Evolutionary conservation across 1,140 invertebrate genomes (phyloP).

Genomic region (Caenorhabditis brenneri): DNA sequence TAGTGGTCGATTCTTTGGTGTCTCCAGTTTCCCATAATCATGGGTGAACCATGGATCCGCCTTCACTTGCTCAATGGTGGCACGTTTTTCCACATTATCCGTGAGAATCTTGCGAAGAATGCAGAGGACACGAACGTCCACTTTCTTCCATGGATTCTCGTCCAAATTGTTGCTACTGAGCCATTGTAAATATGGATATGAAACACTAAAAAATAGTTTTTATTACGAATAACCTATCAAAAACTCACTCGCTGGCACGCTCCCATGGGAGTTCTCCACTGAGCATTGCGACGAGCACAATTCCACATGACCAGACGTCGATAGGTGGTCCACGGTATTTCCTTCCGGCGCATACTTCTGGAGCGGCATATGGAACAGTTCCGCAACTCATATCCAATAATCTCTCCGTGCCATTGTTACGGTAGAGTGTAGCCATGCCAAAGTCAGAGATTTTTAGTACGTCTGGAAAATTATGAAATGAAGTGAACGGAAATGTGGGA

Average conservation of each 20-base stretch:
- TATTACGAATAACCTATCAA: neutral
- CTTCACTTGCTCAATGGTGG: slow-evolving; percentile 35
- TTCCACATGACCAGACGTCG: slow-evolving; percentile 52
- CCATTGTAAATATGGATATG: slow-evolving; percentile 3
- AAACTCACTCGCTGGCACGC: neutral
- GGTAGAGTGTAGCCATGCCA: slow-evolving; percentile 50
- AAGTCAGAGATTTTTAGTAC: slow-evolving; percentile 51
- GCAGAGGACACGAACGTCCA: slow-evolving; percentile 31
- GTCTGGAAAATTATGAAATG: slow-evolving; percentile 18
- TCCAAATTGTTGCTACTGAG: slow-evolving; percentile 5
- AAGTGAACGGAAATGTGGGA: neutral
- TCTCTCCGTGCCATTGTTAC: slow-evolving; percentile 11
- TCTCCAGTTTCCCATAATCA: neutral
- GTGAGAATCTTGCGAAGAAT: slow-evolving; percentile 43
- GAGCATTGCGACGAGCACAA: slow-evolving; percentile 49
- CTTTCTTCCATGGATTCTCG: slow-evolving; percentile 46
- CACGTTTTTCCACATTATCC: neutral
- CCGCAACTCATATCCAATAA: slow-evolving; percentile 18
- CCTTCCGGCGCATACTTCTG: slow-evolving; percentile 12
- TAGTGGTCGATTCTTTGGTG: neutral
- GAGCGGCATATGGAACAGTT: slow-evolving; percentile 44
- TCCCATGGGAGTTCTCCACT: slow-evolving; percentile 52
- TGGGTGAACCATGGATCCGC: slow-evolving; percentile 45
- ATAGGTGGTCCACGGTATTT: slow-evolving; percentile 37
- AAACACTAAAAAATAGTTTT: neutral